phyloP scores from a whole-genome alignment of 2,888 invertebrate species.

The Thereva unica region DNA sequence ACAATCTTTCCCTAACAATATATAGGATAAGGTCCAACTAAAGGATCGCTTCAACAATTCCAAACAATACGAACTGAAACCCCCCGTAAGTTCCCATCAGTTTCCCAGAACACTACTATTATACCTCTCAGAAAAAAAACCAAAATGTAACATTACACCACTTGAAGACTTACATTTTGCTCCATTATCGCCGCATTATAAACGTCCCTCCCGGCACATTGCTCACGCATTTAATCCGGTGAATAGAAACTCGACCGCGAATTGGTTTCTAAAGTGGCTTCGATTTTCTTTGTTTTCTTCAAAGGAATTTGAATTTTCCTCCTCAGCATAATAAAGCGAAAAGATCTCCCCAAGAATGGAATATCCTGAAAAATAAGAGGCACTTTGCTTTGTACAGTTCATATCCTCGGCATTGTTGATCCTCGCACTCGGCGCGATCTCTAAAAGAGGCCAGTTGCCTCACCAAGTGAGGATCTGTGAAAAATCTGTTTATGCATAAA shows the following conservation, averaged over 20 bases:
- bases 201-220: slow-evolving; percentile 1
- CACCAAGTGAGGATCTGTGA: slow-evolving; percentile 1
- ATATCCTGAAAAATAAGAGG: not conserved
- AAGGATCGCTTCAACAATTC: no score
- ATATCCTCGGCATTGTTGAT: no score
- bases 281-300: slow-evolving; percentile 26
- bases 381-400: slow-evolving; percentile 7
- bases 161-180: no score
- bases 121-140: no score
- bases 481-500: not conserved
- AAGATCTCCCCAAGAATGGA: slow-evolving; percentile 1
- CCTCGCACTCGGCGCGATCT: no score
- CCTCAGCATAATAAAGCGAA: not conserved
- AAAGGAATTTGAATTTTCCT: slow-evolving; percentile 2
- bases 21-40: no score
- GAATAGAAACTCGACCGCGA: slow-evolving; percentile 15
- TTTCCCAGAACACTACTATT: no score
- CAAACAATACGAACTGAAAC: no score
- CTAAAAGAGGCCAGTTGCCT: not conserved
- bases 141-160: no score
- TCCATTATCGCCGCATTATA: not conserved
- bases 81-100: no score
- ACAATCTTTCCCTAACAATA: no score
- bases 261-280: slow-evolving; percentile 33
- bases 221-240: not conserved